Conservation (phyloP, 2,888 invertebrate species). For the Sarcophaga subvicina region DNA sequence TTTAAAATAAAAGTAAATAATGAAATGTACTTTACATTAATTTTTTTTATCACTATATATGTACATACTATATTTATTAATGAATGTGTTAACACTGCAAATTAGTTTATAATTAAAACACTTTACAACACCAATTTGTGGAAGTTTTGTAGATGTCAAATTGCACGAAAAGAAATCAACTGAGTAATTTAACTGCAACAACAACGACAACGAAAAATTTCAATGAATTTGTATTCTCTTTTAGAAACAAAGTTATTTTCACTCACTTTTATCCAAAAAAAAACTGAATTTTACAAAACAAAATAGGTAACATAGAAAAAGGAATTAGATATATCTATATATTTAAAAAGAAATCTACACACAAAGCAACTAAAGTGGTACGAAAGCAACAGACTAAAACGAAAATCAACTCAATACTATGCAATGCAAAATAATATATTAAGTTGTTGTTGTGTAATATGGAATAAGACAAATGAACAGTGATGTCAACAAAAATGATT, state of each 20-base stretch:
- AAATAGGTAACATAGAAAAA: background rate
- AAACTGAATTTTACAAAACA: background rate
- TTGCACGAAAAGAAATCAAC: background rate
- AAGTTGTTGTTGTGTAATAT: background rate
- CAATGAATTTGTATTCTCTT: background rate
- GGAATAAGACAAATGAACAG: no score
- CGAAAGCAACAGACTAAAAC: conserved; percentile 50
- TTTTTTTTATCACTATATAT: background rate
- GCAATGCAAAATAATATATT: background rate
- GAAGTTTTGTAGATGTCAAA: background rate
- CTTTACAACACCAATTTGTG: background rate
- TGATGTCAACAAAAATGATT: no score
- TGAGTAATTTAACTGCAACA: background rate
- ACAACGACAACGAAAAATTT: background rate
- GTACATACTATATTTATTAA: background rate
- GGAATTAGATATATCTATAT: background rate
- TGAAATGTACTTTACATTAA: background rate
- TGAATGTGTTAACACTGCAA: background rate
- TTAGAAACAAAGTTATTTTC: background rate
- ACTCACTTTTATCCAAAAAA: background rate
- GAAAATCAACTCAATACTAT: conserved; percentile 59
- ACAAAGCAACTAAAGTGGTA: conserved; percentile 36
- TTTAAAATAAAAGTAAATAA: background rate
- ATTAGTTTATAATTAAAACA: background rate
- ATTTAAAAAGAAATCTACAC: conserved; percentile 6